Percentiles rank a stretch among this genome's conserved stretches.
phyloP scores from a whole-genome alignment of 2,797 vertebrate genomes.

The Yasuhikotakia modesta region DNA sequence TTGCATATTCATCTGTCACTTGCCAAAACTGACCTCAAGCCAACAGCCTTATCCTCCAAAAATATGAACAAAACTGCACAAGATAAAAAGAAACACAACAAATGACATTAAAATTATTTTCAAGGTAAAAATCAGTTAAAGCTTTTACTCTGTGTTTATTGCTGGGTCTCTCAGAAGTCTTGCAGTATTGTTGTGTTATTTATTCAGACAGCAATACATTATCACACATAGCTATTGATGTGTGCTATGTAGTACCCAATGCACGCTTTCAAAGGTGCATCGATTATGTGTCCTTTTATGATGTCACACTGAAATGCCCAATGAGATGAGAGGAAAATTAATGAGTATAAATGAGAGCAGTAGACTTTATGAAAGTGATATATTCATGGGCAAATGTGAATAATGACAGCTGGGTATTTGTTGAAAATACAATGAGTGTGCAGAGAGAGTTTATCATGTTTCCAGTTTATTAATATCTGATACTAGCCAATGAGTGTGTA shows the following conservation, averaged over 20 bases:
- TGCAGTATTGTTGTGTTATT: background rate
- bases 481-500: conserved; percentile 7
- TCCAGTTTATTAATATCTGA: background rate
- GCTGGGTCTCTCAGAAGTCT: background rate
- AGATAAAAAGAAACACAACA: too few species aligned
- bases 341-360: background rate
- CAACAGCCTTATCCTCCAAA: too few species aligned
- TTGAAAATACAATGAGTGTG: background rate
- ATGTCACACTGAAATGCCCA: background rate
- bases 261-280: conserved; percentile 16
- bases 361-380: conserved; percentile 16
- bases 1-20: too few species aligned
- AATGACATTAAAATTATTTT: too few species aligned
- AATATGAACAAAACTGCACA: too few species aligned
- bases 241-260: conserved; percentile 2
- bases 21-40: too few species aligned
- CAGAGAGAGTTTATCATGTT: too few species aligned
- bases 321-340: conserved; percentile 20
- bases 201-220: conserved; percentile 23
- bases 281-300: conserved; percentile 16
- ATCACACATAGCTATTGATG: conserved; percentile 21
- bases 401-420: conserved; percentile 26
- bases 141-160: background rate
- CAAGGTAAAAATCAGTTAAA: too few species aligned
- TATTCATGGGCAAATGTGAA: conserved; percentile 9